Conservation (phyloP, 2,888 invertebrate species). For the Achlya flavicornis region DNA sequence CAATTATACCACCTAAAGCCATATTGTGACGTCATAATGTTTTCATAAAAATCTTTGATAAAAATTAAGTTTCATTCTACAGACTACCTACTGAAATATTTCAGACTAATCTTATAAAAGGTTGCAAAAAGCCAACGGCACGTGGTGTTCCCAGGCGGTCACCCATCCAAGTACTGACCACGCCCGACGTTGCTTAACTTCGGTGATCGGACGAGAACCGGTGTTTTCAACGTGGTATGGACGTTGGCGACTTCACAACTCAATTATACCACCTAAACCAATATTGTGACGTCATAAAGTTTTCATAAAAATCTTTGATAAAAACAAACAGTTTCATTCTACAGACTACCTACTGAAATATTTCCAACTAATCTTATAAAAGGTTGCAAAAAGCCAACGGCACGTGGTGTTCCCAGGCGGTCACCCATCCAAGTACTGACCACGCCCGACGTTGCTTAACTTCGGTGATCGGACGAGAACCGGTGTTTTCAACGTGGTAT, state of each 20-base stretch:
- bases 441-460: conserved; percentile 75
- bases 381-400: conserved; percentile 35
- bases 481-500: conserved; percentile 47
- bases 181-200: conserved; percentile 76
- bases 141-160: conserved; percentile 59
- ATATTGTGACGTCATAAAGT: too few relatives aligned
- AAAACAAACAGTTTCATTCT: too few relatives aligned
- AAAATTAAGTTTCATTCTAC: too few relatives aligned
- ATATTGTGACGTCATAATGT: too few relatives aligned
- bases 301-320: too few relatives aligned
- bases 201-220: conserved; percentile 79
- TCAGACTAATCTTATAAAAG: too few relatives aligned
- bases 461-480: conserved; percentile 79
- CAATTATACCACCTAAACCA: too few relatives aligned
- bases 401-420: conserved; percentile 74
- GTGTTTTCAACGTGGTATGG: conserved; percentile 40
- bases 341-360: too few relatives aligned
- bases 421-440: conserved; percentile 77
- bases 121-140: conserved; percentile 46
- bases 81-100: too few relatives aligned
- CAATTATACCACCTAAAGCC: too few relatives aligned
- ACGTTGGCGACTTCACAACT: conserved; percentile 22
- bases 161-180: conserved; percentile 71
- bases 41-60: too few relatives aligned
- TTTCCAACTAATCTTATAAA: too few relatives aligned